Evolutionary conservation across 2,888 invertebrate species (phyloP), one percentile per base, ranked within the genome.

Genomic region (Bellardia bayeri): DNA sequence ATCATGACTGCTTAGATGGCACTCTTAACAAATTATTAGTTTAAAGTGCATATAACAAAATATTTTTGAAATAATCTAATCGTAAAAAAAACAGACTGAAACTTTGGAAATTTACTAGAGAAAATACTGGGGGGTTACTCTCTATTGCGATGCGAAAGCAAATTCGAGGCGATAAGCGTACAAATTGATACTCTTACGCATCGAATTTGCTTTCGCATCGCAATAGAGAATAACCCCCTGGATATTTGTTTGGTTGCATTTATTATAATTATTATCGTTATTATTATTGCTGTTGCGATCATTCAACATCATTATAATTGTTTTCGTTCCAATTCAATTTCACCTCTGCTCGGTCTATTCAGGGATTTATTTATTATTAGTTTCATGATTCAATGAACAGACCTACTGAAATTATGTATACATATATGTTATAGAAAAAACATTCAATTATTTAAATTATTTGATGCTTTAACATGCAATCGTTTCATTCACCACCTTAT

Each of bases 401-500:
- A 30, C 16, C n/a, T 71, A 37, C 40, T 23, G 11, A 9, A 54
- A 16, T 54, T 23, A 68, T 66, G 2, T 45, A 4, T n/a, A n/a
- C n/a, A n/a, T 23, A 1, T 23, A 23, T 23, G 8, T 49, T 9
- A 63, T 37, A 71, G 11, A 40, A 56, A 14, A 23, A 16, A 40
- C 13, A 74, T 42, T 61, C 8, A n/a, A 45, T 33, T 74, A 30
- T 63, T 33, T 16, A 75, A 45, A 75, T 23, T 33, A n/a, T 49
- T 75, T 49, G 11, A n/a, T 45, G 33, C 42, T 63, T 61, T 7
- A 75, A 63, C 51, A 63, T 23, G 37, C 33, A 63, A 37, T 75
- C 33, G 5, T 49, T 75, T 61, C 33, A 7, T 64, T 76, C 51
- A 54, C 14, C 16, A 63, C 16, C 23, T 30, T 61, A 33, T 49